phyloP scores from a whole-genome alignment of 2,113 vertebrate species.

The Heterotilapia buettikoferi region DNA sequence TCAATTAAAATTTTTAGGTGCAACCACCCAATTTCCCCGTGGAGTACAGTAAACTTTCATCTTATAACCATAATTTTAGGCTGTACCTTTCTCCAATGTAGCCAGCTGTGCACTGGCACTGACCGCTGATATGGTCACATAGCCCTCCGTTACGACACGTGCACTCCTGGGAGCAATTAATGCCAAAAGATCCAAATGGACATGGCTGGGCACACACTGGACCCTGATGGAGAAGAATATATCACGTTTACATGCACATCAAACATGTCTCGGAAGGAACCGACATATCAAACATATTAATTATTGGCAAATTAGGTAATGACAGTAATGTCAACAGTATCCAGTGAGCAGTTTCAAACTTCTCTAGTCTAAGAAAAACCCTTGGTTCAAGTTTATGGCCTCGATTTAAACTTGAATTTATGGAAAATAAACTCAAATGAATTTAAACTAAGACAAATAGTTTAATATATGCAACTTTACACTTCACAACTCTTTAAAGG shows the following conservation, averaged over 20 bases:
- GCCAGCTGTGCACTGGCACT: slow-evolving; percentile 83
- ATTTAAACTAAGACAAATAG: not conserved
- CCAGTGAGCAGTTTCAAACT: not conserved
- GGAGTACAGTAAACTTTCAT: not conserved
- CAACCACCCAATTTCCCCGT: not conserved
- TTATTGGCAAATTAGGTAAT: not conserved
- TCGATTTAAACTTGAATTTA: not conserved
- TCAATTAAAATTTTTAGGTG: not conserved
- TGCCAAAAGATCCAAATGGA: slow-evolving; percentile 81
- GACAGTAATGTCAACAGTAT: not conserved
- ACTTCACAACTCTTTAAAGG: not conserved
- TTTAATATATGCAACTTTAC: not conserved
- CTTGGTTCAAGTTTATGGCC: not conserved
- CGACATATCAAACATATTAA: not conserved
- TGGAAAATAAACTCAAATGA: not conserved
- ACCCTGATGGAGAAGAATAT: slow-evolving; percentile 69
- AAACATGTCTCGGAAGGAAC: not conserved
- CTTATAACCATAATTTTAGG: rapidly evolving
- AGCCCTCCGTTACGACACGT: slow-evolving; percentile 87
- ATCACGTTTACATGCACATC: not conserved
- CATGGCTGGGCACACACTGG: slow-evolving; percentile 89
- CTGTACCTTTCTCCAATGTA: slow-evolving; percentile 87
- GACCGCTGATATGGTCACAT: slow-evolving; percentile 89
- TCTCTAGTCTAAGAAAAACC: rapidly evolving
- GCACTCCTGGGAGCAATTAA: slow-evolving; percentile 88